These are phyloP conservation scores for Lagodon rhomboides DNA, from an alignment of 2,797 vertebrate species.

Conservation along the genomic window DNA sequence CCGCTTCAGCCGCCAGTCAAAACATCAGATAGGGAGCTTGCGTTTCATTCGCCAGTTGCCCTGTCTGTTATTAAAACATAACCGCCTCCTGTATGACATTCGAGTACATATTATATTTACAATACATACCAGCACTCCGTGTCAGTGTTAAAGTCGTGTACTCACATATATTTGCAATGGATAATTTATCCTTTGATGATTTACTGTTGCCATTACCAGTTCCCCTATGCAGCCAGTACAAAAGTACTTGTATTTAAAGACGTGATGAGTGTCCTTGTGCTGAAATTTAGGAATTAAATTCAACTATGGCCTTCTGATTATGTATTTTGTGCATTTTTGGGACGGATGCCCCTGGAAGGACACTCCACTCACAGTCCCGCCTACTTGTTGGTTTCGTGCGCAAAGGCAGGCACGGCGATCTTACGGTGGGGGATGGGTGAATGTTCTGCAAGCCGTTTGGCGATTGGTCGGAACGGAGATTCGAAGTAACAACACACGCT, in stretches of 20 bases:
- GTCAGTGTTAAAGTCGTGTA: background rate
- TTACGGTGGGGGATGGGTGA: conserved; percentile 84
- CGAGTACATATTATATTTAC: conserved; percentile 53
- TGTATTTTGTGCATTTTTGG: conserved; percentile 52
- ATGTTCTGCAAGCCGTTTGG: conserved; percentile 43
- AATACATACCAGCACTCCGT: background rate
- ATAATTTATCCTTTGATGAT: too few species aligned
- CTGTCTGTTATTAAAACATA: conserved; percentile 52
- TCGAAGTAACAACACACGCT: conserved; percentile 79
- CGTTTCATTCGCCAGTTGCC: conserved; percentile 38
- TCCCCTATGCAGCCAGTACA: too few species aligned
- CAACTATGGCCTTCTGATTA: background rate
- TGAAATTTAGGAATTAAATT: background rate
- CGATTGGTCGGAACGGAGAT: conserved; percentile 78
- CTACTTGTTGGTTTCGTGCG: conserved; percentile 83
- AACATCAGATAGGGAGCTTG: background rate
- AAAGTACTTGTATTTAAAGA: rapidly evolving
- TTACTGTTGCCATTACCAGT: background rate
- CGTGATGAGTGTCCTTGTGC: background rate
- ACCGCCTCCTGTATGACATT: conserved; percentile 54
- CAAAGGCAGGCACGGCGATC: conserved; percentile 74
- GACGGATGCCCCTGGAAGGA: conserved; percentile 68
- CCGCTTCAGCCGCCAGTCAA: conserved; percentile 52
- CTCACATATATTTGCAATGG: background rate
- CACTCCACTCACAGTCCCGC: conserved; percentile 71